A percentile compares a stretch with the other conserved stretches of the same genome.
phyloP scores from a whole-genome alignment of 2,888 invertebrate species.

The Melikaiella ostensackeni region DNA sequence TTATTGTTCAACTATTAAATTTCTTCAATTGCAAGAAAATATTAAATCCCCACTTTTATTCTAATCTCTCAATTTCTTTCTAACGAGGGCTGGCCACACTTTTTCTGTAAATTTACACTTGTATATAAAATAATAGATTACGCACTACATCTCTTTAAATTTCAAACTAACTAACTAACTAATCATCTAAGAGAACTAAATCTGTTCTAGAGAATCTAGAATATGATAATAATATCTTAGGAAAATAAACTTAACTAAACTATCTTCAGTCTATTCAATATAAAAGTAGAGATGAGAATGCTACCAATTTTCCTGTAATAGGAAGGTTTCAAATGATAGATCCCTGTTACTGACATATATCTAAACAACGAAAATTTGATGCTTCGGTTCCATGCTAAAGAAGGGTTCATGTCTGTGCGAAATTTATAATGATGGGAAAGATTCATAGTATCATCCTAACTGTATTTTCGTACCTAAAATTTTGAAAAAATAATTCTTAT shows the following conservation, averaged over 20 bases:
- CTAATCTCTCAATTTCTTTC: not conserved
- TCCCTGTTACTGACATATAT: too few species aligned
- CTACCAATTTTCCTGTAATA: not conserved
- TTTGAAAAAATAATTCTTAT: too few species aligned
- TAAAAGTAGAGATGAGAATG: not conserved
- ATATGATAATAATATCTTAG: not conserved
- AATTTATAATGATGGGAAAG: too few species aligned
- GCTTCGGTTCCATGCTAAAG: too few species aligned
- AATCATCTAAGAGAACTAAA: not conserved
- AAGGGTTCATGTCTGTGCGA: too few species aligned
- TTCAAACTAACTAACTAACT: slow-evolving; percentile 9
- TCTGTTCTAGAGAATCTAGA: slow-evolving; percentile 21
- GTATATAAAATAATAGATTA: not conserved
- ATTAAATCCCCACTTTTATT: not conserved
- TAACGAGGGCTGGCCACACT: slow-evolving; percentile 23
- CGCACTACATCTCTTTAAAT: not conserved
- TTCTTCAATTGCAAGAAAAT: not conserved
- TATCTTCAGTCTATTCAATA: slow-evolving; percentile 1
- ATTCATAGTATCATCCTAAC: too few species aligned
- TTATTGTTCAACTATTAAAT: not conserved
- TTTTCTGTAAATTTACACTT: slow-evolving; percentile 11
- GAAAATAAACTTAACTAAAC: not conserved
- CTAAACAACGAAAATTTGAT: too few species aligned
- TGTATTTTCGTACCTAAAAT: too few species aligned
- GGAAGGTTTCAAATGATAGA: too few species aligned